Percentiles rank a stretch among this genome's conserved stretches.
Evolutionary conservation across 2,888 invertebrate species (phyloP).

Genomic region (Coleophora deauratella): DNA sequence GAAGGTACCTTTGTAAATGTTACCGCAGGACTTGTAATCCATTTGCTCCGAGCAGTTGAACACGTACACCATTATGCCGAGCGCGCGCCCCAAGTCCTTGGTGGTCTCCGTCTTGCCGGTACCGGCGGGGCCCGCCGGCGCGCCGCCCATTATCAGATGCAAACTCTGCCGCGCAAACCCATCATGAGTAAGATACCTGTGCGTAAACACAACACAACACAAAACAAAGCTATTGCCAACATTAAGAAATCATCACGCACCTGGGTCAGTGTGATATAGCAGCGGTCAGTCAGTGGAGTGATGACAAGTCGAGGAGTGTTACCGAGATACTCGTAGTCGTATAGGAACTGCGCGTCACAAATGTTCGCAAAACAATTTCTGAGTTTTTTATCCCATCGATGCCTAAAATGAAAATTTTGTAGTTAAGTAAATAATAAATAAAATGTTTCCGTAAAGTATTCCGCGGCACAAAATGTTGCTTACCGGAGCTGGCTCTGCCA

Average conservation of each 20-base stretch:
- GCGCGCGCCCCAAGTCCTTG: slow-evolving; percentile 93
- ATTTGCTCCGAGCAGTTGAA: slow-evolving; percentile 98
- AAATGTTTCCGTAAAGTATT: not conserved
- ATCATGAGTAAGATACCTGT: not conserved
- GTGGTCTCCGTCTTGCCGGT: slow-evolving; percentile 98
- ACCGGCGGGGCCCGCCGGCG: slow-evolving; percentile 96
- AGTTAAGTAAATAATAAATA: not conserved
- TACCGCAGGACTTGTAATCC: slow-evolving; percentile 96
- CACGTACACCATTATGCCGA: slow-evolving; percentile 98
- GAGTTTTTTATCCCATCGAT: slow-evolving; percentile 86
- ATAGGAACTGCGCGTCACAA: slow-evolving; percentile 94
- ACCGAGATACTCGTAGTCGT: slow-evolving; percentile 95
- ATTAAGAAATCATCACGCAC: slow-evolving; percentile 33
- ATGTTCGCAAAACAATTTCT: slow-evolving; percentile 94
- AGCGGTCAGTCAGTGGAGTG: slow-evolving; percentile 95
- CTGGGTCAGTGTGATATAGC: slow-evolving; percentile 95
- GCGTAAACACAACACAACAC: not conserved
- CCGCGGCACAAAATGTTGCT: no score
- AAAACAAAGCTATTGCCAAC: not conserved
- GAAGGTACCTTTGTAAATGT: slow-evolving; percentile 87
- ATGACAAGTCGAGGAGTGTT: slow-evolving; percentile 95
- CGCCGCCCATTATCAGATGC: slow-evolving; percentile 97
- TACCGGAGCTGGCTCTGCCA: slow-evolving; percentile 92
- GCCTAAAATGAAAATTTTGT: slow-evolving; percentile 38
- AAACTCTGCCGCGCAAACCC: slow-evolving; percentile 75